A percentile compares a stretch with the other conserved stretches of the same genome.
Evolutionary conservation across 2,888 invertebrate species (phyloP).

Genomic region (Ypsolopha scabrella): DNA sequence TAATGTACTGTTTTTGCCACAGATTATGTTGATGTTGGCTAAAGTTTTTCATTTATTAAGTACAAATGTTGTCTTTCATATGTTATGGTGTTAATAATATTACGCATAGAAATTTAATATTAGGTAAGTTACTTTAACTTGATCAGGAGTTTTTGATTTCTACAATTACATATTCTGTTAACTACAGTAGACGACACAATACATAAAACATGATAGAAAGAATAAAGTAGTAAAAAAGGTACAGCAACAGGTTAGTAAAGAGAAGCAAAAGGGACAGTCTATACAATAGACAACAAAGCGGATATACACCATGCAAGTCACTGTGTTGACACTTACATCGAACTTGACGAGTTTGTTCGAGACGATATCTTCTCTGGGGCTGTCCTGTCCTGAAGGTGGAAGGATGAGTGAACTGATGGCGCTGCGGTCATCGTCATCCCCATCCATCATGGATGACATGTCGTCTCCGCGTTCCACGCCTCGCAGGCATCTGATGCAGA

Average conservation of each 20-base stretch:
- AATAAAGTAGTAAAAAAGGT: conserved; percentile 10
- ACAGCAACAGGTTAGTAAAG: conserved; percentile 1
- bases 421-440: conserved; percentile 80
- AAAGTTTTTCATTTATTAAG: no score
- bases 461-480: conserved; percentile 71
- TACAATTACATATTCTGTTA: no score
- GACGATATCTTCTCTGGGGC: conserved; percentile 53
- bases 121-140: no score
- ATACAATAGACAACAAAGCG: background rate
- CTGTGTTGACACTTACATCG: conserved; percentile 58
- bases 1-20: no score
- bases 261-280: background rate
- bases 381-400: conserved; percentile 49
- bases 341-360: conserved; percentile 66
- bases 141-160: no score
- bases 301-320: background rate
- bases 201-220: no score
- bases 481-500: conserved; percentile 84
- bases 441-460: conserved; percentile 75
- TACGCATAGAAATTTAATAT: no score
- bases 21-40: no score
- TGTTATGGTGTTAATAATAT: no score
- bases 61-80: no score
- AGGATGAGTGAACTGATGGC: conserved; percentile 69
- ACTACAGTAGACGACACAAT: no score